Conservation (phyloP, 92 coral and sea anemone species). For the Palythoa heliodiscus region DNA sequence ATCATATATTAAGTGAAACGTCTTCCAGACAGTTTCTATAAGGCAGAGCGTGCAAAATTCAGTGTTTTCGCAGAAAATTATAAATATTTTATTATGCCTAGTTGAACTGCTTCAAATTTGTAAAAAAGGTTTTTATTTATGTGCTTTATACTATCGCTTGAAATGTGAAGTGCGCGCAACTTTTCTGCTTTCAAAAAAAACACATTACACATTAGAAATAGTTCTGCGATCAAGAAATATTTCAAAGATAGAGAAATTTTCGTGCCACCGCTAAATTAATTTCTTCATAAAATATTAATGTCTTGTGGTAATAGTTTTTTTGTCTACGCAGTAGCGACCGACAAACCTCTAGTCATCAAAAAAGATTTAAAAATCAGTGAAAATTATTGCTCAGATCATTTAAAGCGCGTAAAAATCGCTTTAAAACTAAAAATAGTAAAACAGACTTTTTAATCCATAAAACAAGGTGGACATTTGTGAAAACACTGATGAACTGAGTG, state of each 20-base stretch:
- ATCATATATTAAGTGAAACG: not conserved
- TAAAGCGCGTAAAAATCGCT: not conserved
- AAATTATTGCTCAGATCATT: not conserved
- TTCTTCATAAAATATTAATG: slow-evolving; percentile 32
- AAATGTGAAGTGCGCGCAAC: not conserved
- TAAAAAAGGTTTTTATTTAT: not conserved
- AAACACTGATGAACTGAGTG: too few species aligned
- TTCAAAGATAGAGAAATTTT: slow-evolving; percentile 22
- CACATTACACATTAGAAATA: not conserved
- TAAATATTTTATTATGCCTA: slow-evolving; percentile 26
- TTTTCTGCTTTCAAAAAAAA: not conserved
- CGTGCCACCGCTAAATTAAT: slow-evolving; percentile 33
- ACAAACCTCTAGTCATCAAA: not conserved
- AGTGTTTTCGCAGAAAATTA: not conserved
- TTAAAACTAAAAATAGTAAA: too few species aligned
- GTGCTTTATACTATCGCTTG: not conserved
- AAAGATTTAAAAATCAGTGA: not conserved
- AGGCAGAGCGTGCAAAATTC: not conserved
- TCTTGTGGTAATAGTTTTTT: slow-evolving; percentile 5
- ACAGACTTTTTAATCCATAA: too few species aligned
- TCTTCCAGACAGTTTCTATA: not conserved
- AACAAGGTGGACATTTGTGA: too few species aligned
- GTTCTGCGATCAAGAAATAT: not conserved
- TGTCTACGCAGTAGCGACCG: not conserved
- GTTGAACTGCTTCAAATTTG: not conserved